Conservation (phyloP, 2,888 invertebrate species). For the Andrena haemorrhoa region DNA sequence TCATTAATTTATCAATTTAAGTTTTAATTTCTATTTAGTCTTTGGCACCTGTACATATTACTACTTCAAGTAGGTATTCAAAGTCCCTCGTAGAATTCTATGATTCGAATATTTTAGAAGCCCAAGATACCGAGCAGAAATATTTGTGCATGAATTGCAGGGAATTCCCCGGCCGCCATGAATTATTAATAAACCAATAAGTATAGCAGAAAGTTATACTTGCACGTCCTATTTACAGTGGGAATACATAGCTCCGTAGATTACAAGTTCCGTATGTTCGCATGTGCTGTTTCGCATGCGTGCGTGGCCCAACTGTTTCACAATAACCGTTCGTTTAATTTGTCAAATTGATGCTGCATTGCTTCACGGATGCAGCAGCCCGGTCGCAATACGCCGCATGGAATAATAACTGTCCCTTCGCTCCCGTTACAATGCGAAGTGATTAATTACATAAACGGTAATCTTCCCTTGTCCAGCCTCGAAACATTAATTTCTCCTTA, state of each 20-base stretch:
- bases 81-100: too few relatives aligned
- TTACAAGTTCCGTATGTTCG: not conserved
- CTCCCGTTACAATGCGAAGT: not conserved
- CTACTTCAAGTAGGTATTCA: too few relatives aligned
- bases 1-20: too few relatives aligned
- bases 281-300: conserved; percentile 19
- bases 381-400: not conserved
- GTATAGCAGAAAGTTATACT: not conserved
- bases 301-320: conserved; percentile 23
- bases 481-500: too few relatives aligned
- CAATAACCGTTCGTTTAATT: conserved; percentile 39
- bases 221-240: not conserved
- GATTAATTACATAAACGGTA: not conserved
- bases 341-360: conserved; percentile 28
- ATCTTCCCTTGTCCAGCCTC: too few relatives aligned
- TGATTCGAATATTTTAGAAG: too few relatives aligned
- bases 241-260: not conserved
- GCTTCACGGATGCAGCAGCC: conserved; percentile 11
- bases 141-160: too few relatives aligned
- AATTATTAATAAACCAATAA: conserved; percentile 7
- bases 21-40: too few relatives aligned
- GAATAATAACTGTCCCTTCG: conserved; percentile 1
- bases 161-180: too few relatives aligned
- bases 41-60: too few relatives aligned
- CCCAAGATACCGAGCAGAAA: too few relatives aligned